phyloP scores from a whole-genome alignment of 2,797 vertebrate genomes.

The Tapera naevia region DNA sequence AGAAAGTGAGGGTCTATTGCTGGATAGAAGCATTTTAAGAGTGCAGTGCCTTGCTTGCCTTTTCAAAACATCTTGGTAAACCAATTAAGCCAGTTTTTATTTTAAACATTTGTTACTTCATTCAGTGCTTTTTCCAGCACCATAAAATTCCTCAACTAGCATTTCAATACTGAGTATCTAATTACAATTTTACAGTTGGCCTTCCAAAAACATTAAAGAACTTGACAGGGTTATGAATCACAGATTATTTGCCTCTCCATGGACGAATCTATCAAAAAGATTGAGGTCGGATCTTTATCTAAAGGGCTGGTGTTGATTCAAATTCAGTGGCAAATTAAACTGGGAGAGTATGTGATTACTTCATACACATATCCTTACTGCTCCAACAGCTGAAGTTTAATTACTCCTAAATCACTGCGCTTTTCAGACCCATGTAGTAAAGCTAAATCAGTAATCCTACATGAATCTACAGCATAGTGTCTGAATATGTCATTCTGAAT shows the following conservation, averaged over 20 bases:
- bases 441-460: not conserved
- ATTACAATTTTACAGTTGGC: conserved; percentile 44
- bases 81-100: conserved; percentile 50
- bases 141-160: conserved; percentile 19
- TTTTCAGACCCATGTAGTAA: not conserved
- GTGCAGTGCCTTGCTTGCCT: conserved; percentile 3
- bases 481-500: not conserved
- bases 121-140: conserved; percentile 22
- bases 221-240: conserved; percentile 7
- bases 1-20: not conserved
- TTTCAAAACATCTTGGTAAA: conserved; percentile 3
- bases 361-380: not conserved
- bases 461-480: not conserved
- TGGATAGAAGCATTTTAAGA: not conserved
- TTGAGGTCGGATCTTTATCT: not conserved
- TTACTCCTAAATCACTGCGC: not conserved
- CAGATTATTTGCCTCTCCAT: conserved; percentile 22
- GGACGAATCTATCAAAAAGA: conserved; percentile 22
- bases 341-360: not conserved
- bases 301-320: not conserved
- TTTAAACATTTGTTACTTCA: conserved; percentile 25
- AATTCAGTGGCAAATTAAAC: conserved; percentile 9
- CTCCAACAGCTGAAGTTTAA: not conserved
- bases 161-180: conserved; percentile 26
- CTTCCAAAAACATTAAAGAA: conserved; percentile 59